Evolutionary conservation across 1,140 invertebrate species (phyloP), one percentile per base, ranked within the genome.

Genomic region (Ips nitidus): DNA sequence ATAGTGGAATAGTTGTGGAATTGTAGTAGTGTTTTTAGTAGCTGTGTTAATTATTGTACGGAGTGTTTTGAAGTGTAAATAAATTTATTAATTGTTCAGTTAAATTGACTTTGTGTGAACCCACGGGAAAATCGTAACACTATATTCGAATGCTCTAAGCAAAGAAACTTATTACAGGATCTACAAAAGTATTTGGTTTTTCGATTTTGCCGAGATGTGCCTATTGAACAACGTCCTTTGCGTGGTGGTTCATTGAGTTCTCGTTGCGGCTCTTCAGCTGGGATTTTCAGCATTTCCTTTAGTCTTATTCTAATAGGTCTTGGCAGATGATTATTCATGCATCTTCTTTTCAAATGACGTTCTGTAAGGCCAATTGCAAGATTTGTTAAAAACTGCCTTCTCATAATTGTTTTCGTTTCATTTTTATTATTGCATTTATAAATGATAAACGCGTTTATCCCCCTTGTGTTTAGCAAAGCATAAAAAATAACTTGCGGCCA

Each of bases 401-500:
- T n/a, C n/a, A 57, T 8, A 22, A 22, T 22, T 22, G 22, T 0
- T 3, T 57, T 38, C 39, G n/a, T 57, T 36, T 39, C 39, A 57
- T 57, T 40, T 36, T 39, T 38, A 57, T 57, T 57, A 57, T 57
- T 57, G n/a, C 38, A n/a, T 57, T n/a, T 57, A 57, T 57, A 57
- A 36, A 57, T 39, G 3, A 57, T 40, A 40, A 38, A 57, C 22
- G 55, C 22, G 39, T 57, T 57, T 36, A 57, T 57, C 39, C 3
- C 55, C 2, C 42, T 66, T 68, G 22, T 22, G 22, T 22, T 22
- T 22, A 22, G 22, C 22, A 22, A 22, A 22, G 22, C 22, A 70
- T 74, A 80, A 70, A 80, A 79, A 8, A 80, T 57, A 7, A 67
- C 67, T 50, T 77, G 52, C 39, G 78, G 76, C 80, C 80, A 81